Conservation (phyloP, 2,888 invertebrate species). For the Plagodis dolabraria region DNA sequence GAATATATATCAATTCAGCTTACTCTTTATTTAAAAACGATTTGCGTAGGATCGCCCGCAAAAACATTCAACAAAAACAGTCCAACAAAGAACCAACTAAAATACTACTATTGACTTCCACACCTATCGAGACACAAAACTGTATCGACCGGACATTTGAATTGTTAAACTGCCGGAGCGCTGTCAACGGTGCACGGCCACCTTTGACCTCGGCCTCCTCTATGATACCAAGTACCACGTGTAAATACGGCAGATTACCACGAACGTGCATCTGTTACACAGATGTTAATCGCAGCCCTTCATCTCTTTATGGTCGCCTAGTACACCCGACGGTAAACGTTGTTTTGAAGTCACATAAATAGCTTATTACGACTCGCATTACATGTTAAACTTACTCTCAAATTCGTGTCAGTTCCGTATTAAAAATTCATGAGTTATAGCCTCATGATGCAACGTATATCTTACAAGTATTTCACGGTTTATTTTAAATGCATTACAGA, state of each 20-base stretch:
- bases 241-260: slow-evolving; percentile 51
- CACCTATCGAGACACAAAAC: slow-evolving; percentile 34
- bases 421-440: slow-evolving; percentile 47
- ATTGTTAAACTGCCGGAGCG: slow-evolving; percentile 48
- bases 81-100: slow-evolving; percentile 10
- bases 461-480: slow-evolving; percentile 37
- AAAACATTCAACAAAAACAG: slow-evolving; percentile 4
- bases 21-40: slow-evolving; percentile 2
- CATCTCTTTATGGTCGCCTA: slow-evolving; percentile 60
- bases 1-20: neutral
- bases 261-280: slow-evolving; percentile 61
- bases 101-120: slow-evolving; percentile 40
- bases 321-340: slow-evolving; percentile 52
- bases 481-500: slow-evolving; percentile 38
- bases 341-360: slow-evolving; percentile 74
- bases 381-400: slow-evolving; percentile 49
- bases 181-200: slow-evolving; percentile 41
- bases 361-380: slow-evolving; percentile 62
- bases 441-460: slow-evolving; percentile 33
- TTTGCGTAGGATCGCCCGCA: neutral
- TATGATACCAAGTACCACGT: slow-evolving; percentile 39
- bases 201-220: slow-evolving; percentile 50
- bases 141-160: slow-evolving; percentile 51
- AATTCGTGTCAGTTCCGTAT: slow-evolving; percentile 72
- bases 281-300: slow-evolving; percentile 69